These are phyloP conservation scores for Venturia canescens DNA, from an alignment of 1,140 invertebrate species.

Conservation along the genomic window DNA sequence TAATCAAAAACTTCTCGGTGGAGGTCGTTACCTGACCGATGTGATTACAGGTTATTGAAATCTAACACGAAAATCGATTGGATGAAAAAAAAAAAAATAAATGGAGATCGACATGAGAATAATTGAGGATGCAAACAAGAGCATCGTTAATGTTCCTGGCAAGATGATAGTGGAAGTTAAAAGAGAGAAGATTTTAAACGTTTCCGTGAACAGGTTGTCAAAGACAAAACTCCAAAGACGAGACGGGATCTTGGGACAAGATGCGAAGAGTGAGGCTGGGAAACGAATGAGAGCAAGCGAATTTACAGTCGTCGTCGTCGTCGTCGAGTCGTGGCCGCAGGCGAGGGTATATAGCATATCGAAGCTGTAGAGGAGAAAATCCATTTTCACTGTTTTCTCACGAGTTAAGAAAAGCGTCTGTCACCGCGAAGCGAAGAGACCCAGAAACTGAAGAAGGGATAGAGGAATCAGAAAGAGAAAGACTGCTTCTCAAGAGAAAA, in stretches of 20 bases:
- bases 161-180: background rate
- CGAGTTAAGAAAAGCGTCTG: conserved; percentile 59
- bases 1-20: no score
- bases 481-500: conserved; percentile 28
- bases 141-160: background rate
- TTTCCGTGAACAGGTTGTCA: conserved; percentile 31
- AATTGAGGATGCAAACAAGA: conserved; percentile 18
- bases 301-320: conserved; percentile 26
- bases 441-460: background rate
- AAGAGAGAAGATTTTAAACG: conserved; percentile 1
- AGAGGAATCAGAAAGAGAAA: background rate
- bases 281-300: background rate
- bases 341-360: conserved; percentile 13
- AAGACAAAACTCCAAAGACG: conserved; percentile 27
- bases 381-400: conserved; percentile 58
- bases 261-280: conserved; percentile 8
- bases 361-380: conserved; percentile 50
- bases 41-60: background rate
- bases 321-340: background rate
- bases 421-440: conserved; percentile 46
- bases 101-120: background rate
- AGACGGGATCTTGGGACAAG: conserved; percentile 9
- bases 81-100: background rate
- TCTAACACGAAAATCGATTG: background rate
- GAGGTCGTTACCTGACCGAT: no score